Percentiles rank a stretch among this genome's conserved stretches.
Evolutionary conservation across 2,888 invertebrate genomes (phyloP).

Genomic region (Drosophila greeni): DNA sequence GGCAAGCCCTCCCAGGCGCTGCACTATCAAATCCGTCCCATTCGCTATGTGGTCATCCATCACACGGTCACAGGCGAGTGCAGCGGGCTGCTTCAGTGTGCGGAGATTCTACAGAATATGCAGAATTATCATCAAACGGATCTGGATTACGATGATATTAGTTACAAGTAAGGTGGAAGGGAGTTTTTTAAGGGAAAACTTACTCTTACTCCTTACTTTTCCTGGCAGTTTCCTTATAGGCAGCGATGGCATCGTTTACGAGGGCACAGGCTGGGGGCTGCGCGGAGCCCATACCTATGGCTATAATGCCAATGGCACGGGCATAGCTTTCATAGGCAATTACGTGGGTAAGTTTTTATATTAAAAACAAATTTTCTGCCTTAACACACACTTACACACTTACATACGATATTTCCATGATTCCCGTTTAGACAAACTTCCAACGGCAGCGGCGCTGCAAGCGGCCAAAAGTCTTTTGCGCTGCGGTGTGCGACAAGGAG

Average conservation of each 20-base stretch:
- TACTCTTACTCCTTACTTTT: too few species aligned
- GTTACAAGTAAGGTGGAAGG: conserved; percentile 80
- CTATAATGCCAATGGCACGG: conserved; percentile 83
- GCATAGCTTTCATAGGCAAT: conserved; percentile 82
- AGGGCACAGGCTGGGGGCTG: conserved; percentile 83
- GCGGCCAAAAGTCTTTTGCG: conserved; percentile 78
- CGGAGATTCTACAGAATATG: conserved; percentile 79
- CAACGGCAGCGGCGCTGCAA: conserved; percentile 75
- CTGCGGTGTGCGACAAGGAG: conserved; percentile 78
- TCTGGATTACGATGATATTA: conserved; percentile 80
- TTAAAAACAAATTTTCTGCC: neutral
- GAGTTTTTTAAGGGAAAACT: too few species aligned
- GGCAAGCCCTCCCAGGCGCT: conserved; percentile 79
- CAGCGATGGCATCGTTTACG: conserved; percentile 83
- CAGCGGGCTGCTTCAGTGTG: conserved; percentile 79
- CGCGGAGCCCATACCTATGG: conserved; percentile 82
- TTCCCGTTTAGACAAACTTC: conserved; percentile 77
- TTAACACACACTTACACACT: neutral
- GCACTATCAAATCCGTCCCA: conserved; percentile 82
- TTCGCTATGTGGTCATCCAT: conserved; percentile 81
- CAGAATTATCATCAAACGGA: conserved; percentile 81
- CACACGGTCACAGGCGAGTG: conserved; percentile 81
- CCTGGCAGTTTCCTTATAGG: conserved; percentile 82
- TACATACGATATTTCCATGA: neutral
- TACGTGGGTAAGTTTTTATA: conserved; percentile 77